Evolutionary conservation across 1,140 invertebrate genomes (phyloP).

Genomic region (Muscidifurax raptorellus): DNA sequence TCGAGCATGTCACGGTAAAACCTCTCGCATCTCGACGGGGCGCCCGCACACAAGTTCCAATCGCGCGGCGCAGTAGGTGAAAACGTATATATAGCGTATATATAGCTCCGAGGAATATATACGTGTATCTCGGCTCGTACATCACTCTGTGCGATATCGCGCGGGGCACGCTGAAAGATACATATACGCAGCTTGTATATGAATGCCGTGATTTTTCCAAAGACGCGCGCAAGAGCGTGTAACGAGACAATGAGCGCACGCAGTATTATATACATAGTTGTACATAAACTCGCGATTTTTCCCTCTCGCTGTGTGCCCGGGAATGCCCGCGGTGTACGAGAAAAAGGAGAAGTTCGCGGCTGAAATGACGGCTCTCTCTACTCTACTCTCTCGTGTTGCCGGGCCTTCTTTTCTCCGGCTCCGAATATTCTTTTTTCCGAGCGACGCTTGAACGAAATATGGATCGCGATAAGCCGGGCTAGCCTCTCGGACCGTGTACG

Average conservation of each 20-base stretch:
- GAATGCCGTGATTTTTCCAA: background rate
- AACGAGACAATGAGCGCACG: conserved; percentile 5
- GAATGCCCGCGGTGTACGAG: too few species aligned
- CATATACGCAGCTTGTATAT: background rate
- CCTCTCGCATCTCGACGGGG: conserved; percentile 12
- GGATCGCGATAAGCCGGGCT: conserved; percentile 41
- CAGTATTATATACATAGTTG: too few species aligned
- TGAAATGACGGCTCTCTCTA: background rate
- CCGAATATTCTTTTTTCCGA: background rate
- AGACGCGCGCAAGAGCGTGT: background rate
- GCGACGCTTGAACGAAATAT: conserved; percentile 23
- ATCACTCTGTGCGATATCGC: conserved; percentile 62
- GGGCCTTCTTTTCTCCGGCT: conserved; percentile 3
- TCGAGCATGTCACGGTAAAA: background rate
- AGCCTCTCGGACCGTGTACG: conserved; percentile 3
- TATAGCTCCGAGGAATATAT: background rate
- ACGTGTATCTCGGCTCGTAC: conserved; percentile 63
- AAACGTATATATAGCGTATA: background rate
- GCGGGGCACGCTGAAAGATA: conserved; percentile 20
- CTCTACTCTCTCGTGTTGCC: background rate
- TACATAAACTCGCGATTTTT: background rate
- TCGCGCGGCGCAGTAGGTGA: conserved; percentile 36
- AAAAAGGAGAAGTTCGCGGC: too few species aligned
- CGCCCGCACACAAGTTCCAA: conserved; percentile 3
- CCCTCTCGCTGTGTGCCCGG: background rate